Evolutionary conservation across 2,797 vertebrate species (phyloP), one percentile per base, ranked within the genome.

Genomic region (Notolabrus celidotus): DNA sequence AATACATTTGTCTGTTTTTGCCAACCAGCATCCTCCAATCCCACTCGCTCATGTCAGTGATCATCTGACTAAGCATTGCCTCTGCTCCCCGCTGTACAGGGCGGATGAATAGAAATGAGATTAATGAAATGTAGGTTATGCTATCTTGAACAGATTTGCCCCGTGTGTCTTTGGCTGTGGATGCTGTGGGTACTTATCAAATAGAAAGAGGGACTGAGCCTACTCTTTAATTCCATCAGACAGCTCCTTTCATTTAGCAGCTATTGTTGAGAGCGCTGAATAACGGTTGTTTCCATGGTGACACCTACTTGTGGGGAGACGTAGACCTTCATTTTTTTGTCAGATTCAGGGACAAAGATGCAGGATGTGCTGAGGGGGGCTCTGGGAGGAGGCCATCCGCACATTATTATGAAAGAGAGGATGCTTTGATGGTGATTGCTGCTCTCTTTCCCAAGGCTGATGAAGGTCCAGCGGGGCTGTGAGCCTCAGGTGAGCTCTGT

Each of bases 221-320:
- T 79, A 69, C 83, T 84, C 88, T 89, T 89, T 86, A 86, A 88
- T 85, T 90, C 86, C 88, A 87, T 88, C 80, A 77, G 81, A 88
- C 84, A 84, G 82, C 74, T 91, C 79, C 82, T 88, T 89, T 92
- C 83, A 89, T 92, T 92, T 84, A 90, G 75, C 74, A 50, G 83
- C 90, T 86, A 89, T 87, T 87, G 92, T 92, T 75, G 84, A 90
- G 86, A 66, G 85, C 73, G 15, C 80, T 85, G 91, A 89, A 92
- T 87, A 86, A 87, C 72, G 76, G 79, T 87, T 80, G 94, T 95
- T 94, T 92, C 93, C 92, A 94, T 95, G 92, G 94, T 80, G 88
- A 95, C 88, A 76, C 83, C 83, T 88, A 91, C 88, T 88, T 80
- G 81, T 82, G 57, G 78, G 83, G 85, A 82, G 85, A 86, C 42